phyloP scores from a whole-genome alignment of 1,140 invertebrate species.

The Ephestia elutella region DNA sequence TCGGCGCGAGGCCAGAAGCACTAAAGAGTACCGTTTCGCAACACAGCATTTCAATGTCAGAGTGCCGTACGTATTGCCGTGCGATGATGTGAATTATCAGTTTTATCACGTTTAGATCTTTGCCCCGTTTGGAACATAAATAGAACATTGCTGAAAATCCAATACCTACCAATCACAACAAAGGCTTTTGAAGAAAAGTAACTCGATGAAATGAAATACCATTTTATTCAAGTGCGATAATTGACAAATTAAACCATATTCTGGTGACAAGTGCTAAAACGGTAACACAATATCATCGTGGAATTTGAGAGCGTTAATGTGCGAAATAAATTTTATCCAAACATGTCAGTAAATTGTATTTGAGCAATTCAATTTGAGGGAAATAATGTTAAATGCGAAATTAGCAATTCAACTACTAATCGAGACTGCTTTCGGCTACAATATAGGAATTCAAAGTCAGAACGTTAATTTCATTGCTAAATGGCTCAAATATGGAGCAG shows the following conservation, averaged over 20 bases:
- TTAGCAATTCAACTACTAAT: constrained; percentile 6
- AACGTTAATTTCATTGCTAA: constrained; percentile 6
- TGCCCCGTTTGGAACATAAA: neutral
- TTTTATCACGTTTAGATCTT: neutral
- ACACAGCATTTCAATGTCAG: constrained; percentile 66
- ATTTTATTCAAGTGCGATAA: no score
- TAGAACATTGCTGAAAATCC: no score
- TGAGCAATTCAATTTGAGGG: neutral
- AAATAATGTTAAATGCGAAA: neutral
- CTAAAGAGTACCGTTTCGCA: constrained; percentile 70
- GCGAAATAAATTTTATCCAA: neutral
- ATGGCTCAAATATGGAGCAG: constrained; percentile 2
- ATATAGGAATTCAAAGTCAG: constrained; percentile 3
- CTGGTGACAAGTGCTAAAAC: no score
- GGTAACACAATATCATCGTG: no score
- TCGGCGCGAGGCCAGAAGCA: constrained; percentile 57
- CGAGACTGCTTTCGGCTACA: neutral
- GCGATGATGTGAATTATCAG: constrained; percentile 23
- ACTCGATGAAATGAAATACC: no score
- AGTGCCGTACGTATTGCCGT: constrained; percentile 38
- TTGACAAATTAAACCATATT: no score
- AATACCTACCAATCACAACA: no score
- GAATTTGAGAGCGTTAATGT: no score
- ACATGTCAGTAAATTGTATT: neutral
- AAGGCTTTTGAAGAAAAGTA: no score